Evolutionary conservation across 2,797 vertebrate genomes (phyloP), one percentile per base, ranked within the genome.

Genomic region (Pteropus rufus): DNA sequence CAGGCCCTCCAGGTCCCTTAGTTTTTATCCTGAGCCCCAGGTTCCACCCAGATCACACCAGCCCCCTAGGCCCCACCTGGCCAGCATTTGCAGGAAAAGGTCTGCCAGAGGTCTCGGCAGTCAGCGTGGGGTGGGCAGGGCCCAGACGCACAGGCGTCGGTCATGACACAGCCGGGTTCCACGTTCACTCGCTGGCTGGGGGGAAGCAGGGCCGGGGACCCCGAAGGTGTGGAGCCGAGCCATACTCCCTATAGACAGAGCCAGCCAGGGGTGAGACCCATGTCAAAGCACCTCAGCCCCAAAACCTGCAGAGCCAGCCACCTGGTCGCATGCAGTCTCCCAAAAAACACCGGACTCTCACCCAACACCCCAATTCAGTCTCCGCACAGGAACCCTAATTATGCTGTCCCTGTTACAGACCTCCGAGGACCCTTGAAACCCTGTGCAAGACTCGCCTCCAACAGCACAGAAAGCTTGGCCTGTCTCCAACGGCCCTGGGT

Each of bases 31-130:
- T 0, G 7, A 31, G 36, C 70, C 46, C 46, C 41, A 29, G 26
- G 34, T 34, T 62, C 88, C 87, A 4, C 60, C 83, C 84, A n/a
- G 39, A 75, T 26, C 76, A 89, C n/a, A 34, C 29, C 52, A 34
- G 24, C 2, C 34, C 24, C 72, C 82, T 29, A 80, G 72, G 24
- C 46, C 98, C 98, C 98, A 99, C 99, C 99, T 98, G 99, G 98
- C 97, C 99, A 98, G 93, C 99, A 99, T 88, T 99, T 81, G 9
- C 99, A 99, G 58, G 98, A 98, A 96, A 99, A 99, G 12, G 98
- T 99, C 98, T 99, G 99, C 99, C 99, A 99, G 92, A 99, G 98
- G 62, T 99, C 99, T 7, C 97, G 98, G 94, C 99, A 99, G 82
- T 98, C 54, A 11, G 99, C 99, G 76, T 99, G 99, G 96, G 98